Conservation (phyloP, 2,797 vertebrate species). For the Petrocephalus sullivani region DNA sequence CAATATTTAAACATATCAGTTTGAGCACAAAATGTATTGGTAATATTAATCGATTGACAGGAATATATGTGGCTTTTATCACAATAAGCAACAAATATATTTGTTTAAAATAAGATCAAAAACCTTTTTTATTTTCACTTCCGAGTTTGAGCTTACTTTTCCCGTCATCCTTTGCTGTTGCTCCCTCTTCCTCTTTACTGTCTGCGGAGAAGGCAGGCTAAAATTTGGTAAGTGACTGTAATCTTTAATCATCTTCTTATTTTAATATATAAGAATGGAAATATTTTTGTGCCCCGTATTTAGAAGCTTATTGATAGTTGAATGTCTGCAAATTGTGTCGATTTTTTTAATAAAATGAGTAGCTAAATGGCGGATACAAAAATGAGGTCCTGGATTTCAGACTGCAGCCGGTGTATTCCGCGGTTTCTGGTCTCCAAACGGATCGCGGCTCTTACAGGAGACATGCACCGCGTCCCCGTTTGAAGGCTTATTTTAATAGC, state of each 20-base stretch:
- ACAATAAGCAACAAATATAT: background rate
- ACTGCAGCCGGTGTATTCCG: background rate
- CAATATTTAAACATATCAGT: background rate
- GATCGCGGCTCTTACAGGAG: background rate
- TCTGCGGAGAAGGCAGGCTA: slow-evolving; percentile 35
- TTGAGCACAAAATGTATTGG: background rate
- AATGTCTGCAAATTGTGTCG: background rate
- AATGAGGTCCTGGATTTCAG: background rate
- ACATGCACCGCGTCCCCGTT: background rate
- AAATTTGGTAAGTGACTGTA: slow-evolving; percentile 33
- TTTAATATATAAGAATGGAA: background rate
- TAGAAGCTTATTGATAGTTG: background rate
- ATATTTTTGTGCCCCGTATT: rapidly evolving
- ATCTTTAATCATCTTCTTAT: slow-evolving; percentile 36
- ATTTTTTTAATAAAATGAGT: background rate
- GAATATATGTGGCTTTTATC: background rate
- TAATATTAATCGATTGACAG: background rate
- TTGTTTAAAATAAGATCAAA: background rate
- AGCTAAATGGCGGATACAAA: background rate
- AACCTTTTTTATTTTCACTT: slow-evolving; percentile 22
- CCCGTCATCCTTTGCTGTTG: slow-evolving; percentile 28
- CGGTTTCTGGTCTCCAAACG: background rate
- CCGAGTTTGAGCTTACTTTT: slow-evolving; percentile 14
- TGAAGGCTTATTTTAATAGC: background rate
- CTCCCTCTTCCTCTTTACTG: slow-evolving; percentile 41